These are phyloP conservation scores for Thecophora atra DNA, from an alignment of 2,888 invertebrate species.

Conservation along the genomic window DNA sequence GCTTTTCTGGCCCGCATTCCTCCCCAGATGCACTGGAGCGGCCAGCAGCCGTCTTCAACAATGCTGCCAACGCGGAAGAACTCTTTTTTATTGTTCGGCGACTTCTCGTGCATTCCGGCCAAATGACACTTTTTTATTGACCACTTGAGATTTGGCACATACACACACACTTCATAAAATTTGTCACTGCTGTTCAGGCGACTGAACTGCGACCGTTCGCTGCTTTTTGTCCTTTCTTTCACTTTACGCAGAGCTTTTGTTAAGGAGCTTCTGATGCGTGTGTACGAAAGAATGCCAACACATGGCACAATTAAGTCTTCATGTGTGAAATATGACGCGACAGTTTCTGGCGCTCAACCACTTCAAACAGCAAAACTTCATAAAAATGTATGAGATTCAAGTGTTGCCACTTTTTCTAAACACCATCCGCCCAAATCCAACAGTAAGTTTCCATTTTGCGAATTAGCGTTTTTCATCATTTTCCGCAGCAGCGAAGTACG, in stretches of 20 bases:
- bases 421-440: background rate
- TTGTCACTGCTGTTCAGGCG: slow-evolving; percentile 36
- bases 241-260: background rate
- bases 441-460: slow-evolving; percentile 9
- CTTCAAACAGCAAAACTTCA: slow-evolving; percentile 32
- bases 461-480: slow-evolving; percentile 37
- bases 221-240: background rate
- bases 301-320: slow-evolving; percentile 34
- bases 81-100: slow-evolving; percentile 1
- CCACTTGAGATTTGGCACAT: slow-evolving; percentile 49
- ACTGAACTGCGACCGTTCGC: slow-evolving; percentile 30
- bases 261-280: background rate
- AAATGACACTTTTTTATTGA: slow-evolving; percentile 49
- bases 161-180: slow-evolving; percentile 39
- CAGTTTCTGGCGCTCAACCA: slow-evolving; percentile 20
- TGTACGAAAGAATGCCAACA: slow-evolving; percentile 12
- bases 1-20: too few species aligned
- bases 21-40: slow-evolving; percentile 17
- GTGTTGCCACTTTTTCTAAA: slow-evolving; percentile 26
- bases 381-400: slow-evolving; percentile 37
- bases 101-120: slow-evolving; percentile 39
- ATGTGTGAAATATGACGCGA: slow-evolving; percentile 35
- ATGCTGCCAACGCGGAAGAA: slow-evolving; percentile 6
- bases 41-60: slow-evolving; percentile 29
- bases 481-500: background rate